phyloP scores from a whole-genome alignment of 2,888 invertebrate species.

The Fissipunctia ypsillon region DNA sequence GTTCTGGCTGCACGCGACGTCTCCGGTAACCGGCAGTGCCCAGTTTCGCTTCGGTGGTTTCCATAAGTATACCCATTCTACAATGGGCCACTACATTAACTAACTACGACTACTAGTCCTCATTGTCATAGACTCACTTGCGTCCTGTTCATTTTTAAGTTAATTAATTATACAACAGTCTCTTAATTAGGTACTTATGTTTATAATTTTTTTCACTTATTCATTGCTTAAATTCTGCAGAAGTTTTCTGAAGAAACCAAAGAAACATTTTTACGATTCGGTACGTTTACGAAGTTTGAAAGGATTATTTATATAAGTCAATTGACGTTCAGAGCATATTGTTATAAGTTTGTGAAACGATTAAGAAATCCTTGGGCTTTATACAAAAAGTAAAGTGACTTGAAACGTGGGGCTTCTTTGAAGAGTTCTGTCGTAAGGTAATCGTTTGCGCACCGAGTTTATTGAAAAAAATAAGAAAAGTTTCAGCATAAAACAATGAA shows the following conservation, averaged over 20 bases:
- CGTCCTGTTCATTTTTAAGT: constrained; percentile 74
- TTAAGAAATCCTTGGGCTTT: constrained; percentile 61
- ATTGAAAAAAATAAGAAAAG: constrained; percentile 38
- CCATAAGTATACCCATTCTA: constrained; percentile 90
- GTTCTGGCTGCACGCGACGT: constrained; percentile 76
- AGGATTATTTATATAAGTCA: constrained; percentile 60
- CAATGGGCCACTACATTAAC: constrained; percentile 74
- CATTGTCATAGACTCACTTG: constrained; percentile 75
- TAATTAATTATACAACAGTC: constrained; percentile 44
- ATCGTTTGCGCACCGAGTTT: constrained; percentile 61
- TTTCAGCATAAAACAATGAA: constrained; percentile 25
- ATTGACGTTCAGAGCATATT: constrained; percentile 67
- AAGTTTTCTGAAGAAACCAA: constrained; percentile 61
- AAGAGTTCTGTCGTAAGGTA: constrained; percentile 58
- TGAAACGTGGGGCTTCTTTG: constrained; percentile 61
- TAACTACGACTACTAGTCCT: constrained; percentile 76
- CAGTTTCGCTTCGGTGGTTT: constrained; percentile 86
- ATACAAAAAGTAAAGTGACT: constrained; percentile 57
- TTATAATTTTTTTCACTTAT: constrained; percentile 60
- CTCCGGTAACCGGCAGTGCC: constrained; percentile 82
- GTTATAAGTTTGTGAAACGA: constrained; percentile 63
- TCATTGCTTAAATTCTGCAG: constrained; percentile 53
- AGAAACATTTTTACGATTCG: constrained; percentile 63
- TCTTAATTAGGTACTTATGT: constrained; percentile 51
- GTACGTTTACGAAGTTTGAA: constrained; percentile 71